phyloP scores from a whole-genome alignment of 2,888 invertebrate species.

The Copidosoma aretas region DNA sequence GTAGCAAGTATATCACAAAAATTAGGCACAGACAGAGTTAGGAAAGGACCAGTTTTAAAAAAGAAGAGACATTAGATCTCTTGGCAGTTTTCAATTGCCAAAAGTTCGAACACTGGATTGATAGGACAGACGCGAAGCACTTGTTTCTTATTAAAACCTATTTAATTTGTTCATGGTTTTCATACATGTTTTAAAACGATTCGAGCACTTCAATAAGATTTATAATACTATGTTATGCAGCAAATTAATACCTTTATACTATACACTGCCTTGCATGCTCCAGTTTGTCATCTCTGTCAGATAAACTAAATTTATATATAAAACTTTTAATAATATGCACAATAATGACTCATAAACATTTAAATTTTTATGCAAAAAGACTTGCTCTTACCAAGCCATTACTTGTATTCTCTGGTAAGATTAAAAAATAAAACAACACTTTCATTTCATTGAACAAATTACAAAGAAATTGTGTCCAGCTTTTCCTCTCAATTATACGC shows the following conservation, averaged over 20 bases:
- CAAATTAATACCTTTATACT: too few species aligned
- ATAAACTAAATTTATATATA: too few species aligned
- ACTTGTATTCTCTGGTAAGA: slow-evolving; percentile 36
- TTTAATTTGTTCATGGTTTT: too few species aligned
- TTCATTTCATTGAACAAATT: slow-evolving; percentile 38
- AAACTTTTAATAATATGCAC: too few species aligned
- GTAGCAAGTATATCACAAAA: slow-evolving; percentile 62
- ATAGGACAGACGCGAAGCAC: slow-evolving; percentile 21
- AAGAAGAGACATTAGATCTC: slow-evolving; percentile 23
- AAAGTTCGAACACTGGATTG: slow-evolving; percentile 32
- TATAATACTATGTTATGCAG: too few species aligned
- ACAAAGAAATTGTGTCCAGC: too few species aligned
- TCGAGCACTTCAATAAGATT: too few species aligned
- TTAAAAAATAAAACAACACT: slow-evolving; percentile 41
- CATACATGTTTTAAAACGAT: too few species aligned
- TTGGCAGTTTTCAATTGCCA: slow-evolving; percentile 25
- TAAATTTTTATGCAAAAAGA: slow-evolving; percentile 22
- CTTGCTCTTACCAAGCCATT: slow-evolving; percentile 16
- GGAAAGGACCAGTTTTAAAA: slow-evolving; percentile 51
- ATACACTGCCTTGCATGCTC: too few species aligned
- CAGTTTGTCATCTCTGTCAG: too few species aligned
- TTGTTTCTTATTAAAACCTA: slow-evolving; percentile 21
- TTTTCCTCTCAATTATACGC: slow-evolving; percentile 24
- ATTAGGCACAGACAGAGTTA: slow-evolving; percentile 55
- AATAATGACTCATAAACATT: too few species aligned